phyloP scores from a whole-genome alignment of 1,140 invertebrate species.

The Bombus impatiens region DNA sequence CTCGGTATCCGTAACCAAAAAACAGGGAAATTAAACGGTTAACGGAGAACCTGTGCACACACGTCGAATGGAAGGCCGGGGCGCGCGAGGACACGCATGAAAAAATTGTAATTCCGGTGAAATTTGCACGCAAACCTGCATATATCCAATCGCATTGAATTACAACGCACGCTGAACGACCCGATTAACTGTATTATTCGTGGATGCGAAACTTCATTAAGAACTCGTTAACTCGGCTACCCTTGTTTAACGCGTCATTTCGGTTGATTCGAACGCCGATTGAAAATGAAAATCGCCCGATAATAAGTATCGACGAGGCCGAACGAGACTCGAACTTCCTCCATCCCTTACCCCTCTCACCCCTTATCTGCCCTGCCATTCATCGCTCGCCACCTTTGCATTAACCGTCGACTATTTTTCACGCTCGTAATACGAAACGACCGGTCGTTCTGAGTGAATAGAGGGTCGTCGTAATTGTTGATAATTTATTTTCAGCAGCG shows the following conservation, averaged over 20 bases:
- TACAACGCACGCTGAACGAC: background rate
- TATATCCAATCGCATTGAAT: background rate
- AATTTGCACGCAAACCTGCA: background rate
- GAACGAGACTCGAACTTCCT: background rate
- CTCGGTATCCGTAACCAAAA: slow-evolving; percentile 9
- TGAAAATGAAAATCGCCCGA: background rate
- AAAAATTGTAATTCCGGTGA: background rate
- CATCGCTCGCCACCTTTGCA: background rate
- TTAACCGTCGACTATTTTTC: background rate
- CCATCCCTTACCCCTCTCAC: too few relatives aligned
- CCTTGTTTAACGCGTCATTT: slow-evolving; percentile 12
- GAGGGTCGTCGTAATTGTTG: background rate
- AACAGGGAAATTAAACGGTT: slow-evolving; percentile 34
- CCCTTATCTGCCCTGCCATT: background rate
- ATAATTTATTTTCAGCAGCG: slow-evolving; percentile 13
- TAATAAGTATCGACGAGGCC: background rate
- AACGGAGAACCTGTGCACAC: background rate
- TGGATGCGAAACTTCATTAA: slow-evolving; percentile 10
- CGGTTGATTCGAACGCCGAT: background rate
- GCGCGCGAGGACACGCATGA: background rate
- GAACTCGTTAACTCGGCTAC: background rate
- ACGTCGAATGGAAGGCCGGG: background rate
- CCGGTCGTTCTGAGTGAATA: background rate
- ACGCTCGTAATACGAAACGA: background rate
- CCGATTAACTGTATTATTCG: slow-evolving; percentile 25